Conservation (phyloP, 2,888 invertebrate species). For the Lepidonotus clava region DNA sequence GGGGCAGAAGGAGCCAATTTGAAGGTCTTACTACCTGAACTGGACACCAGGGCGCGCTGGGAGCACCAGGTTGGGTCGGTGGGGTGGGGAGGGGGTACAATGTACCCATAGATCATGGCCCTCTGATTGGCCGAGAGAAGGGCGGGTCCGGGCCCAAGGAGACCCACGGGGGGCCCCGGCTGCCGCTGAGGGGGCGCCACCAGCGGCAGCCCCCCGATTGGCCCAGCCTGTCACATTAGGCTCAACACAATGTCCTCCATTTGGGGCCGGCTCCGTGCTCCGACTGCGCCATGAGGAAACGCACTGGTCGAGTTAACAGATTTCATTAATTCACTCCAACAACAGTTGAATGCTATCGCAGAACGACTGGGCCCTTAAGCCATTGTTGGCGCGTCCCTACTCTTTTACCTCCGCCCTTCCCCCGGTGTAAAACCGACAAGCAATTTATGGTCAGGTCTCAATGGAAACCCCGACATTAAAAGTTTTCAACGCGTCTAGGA, state of each 20-base stretch:
- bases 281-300: not conserved
- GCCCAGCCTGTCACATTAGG: constrained; percentile 10
- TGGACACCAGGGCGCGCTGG: not conserved
- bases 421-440: not conserved
- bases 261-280: not conserved
- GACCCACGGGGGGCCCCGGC: not conserved
- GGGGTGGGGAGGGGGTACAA: not conserved
- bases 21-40: not conserved
- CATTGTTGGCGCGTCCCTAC: not conserved
- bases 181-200: not conserved
- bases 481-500: not conserved
- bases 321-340: not conserved
- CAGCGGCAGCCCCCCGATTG: not conserved
- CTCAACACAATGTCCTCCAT: constrained; percentile 28
- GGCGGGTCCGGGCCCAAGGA: not conserved
- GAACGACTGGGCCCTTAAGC: not conserved
- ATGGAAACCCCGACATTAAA: not conserved
- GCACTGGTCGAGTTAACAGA: not conserved
- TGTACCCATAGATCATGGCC: constrained; percentile 22
- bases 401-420: not conserved
- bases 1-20: not conserved
- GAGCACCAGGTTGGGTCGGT: not conserved
- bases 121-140: constrained; percentile 7
- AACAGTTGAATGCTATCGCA: not conserved
- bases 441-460: not conserved